phyloP scores from a whole-genome alignment of 2,113 vertebrate genomes.

The Pimephales promelas region DNA sequence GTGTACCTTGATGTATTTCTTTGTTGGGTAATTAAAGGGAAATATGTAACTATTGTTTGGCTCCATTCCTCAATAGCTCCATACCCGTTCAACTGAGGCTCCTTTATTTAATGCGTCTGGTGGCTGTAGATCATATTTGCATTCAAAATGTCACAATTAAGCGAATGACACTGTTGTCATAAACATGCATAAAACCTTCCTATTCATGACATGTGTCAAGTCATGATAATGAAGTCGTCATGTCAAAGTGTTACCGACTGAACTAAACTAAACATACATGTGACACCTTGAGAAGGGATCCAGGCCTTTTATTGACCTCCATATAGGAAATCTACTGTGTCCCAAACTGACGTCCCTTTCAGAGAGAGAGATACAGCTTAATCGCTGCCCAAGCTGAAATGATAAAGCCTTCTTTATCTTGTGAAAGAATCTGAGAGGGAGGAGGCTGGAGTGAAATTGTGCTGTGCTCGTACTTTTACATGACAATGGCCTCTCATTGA shows the following conservation, averaged over 20 bases:
- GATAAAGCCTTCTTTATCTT: conserved; percentile 38
- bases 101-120: too few species aligned
- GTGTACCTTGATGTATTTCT: not conserved
- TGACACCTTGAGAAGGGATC: not conserved
- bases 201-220: too few species aligned
- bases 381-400: conserved; percentile 15
- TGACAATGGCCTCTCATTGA: conserved; percentile 24
- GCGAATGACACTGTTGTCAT: too few species aligned
- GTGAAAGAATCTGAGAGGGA: conserved; percentile 26
- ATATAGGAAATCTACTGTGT: not conserved
- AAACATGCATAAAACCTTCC: too few species aligned
- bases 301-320: not conserved
- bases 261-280: too few species aligned
- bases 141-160: too few species aligned
- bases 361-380: conserved; percentile 11
- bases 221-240: too few species aligned
- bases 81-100: not conserved
- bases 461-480: conserved; percentile 20
- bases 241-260: too few species aligned
- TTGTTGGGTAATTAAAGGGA: not conserved
- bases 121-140: too few species aligned
- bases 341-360: not conserved
- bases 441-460: not conserved
- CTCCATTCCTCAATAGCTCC: not conserved
- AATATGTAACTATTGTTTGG: not conserved